Evolutionary conservation across 2,888 invertebrate species (phyloP).

Genomic region (Parthenolecanium corni): DNA sequence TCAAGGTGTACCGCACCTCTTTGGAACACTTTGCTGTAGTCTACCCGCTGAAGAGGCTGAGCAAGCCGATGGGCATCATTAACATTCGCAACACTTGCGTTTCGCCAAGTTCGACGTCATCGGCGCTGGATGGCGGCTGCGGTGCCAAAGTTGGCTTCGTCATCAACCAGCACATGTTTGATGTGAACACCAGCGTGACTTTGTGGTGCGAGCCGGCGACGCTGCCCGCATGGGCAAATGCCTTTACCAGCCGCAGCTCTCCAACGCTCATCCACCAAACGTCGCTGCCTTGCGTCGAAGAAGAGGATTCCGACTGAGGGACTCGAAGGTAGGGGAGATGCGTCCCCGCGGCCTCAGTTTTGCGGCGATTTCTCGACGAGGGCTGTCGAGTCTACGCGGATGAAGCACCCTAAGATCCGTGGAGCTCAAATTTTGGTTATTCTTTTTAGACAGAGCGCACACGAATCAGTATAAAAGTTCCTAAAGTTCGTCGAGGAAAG

Average conservation of each 20-base stretch:
- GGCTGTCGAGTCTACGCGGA: no score
- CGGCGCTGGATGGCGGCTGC: no score
- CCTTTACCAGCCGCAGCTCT: constrained; percentile 44
- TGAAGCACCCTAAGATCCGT: no score
- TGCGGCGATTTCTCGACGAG: no score
- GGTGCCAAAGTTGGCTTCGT: constrained; percentile 41
- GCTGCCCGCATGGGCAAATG: constrained; percentile 48
- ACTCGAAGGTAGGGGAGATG: no score
- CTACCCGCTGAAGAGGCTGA: constrained; percentile 51
- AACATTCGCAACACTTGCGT: constrained; percentile 44
- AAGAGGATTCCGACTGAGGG: constrained; percentile 41
- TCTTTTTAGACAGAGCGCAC: no score
- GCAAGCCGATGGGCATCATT: constrained; percentile 50
- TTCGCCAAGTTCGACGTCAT: neutral
- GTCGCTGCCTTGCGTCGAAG: constrained; percentile 48
- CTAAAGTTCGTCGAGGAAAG: no score
- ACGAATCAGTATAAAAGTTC: no score
- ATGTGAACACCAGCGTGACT: constrained; percentile 47
- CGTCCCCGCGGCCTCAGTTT: no score
- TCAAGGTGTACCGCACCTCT: constrained; percentile 52
- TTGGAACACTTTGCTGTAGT: constrained; percentile 55
- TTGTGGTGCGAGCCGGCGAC: constrained; percentile 49
- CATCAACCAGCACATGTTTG: constrained; percentile 51
- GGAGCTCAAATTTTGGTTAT: no score
- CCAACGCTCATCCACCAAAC: constrained; percentile 43